Evolutionary conservation across 1,140 invertebrate species (phyloP).

Genomic region (Forficula auricularia): DNA sequence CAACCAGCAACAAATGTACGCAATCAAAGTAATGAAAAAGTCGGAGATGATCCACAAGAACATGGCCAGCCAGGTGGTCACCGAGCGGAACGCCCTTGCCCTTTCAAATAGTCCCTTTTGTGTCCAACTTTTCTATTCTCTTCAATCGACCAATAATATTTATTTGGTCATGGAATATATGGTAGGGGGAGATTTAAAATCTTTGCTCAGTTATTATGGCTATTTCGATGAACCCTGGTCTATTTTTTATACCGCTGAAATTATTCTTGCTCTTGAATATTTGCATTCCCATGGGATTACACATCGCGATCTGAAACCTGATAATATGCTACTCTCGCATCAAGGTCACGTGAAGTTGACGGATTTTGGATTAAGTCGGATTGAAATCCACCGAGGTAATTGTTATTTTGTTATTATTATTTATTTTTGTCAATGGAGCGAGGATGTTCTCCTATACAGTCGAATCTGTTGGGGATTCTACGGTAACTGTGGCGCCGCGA

Average conservation of each 20-base stretch:
- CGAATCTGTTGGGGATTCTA: no score
- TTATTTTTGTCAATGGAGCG: no score
- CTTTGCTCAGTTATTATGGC: conserved; percentile 65
- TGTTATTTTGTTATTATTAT: no score
- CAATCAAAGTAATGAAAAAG: conserved; percentile 95
- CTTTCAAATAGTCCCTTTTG: conserved; percentile 79
- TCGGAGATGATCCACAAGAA: conserved; percentile 92
- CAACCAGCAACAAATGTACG: conserved; percentile 64
- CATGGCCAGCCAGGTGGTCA: conserved; percentile 59
- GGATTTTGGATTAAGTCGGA: conserved; percentile 91
- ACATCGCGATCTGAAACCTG: conserved; percentile 92
- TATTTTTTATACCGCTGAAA: conserved; percentile 87
- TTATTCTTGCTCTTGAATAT: conserved; percentile 85
- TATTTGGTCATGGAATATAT: conserved; percentile 94
- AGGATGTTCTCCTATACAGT: no score
- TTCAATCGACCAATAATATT: conserved; percentile 69
- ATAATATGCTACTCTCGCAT: conserved; percentile 89
- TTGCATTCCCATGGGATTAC: conserved; percentile 92
- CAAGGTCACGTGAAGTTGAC: conserved; percentile 93
- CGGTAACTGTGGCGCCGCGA: no score
- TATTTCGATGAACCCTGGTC: conserved; percentile 84
- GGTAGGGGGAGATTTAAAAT: conserved; percentile 91
- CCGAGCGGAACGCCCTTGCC: conserved; percentile 81
- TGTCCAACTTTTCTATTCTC: conserved; percentile 83
- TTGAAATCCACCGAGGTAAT: conserved; percentile 56